Percentiles rank a stretch among this genome's conserved stretches.
These are phyloP conservation scores for Notodonta ziczac DNA, from an alignment of 2,888 invertebrate genomes.

Conservation along the genomic window DNA sequence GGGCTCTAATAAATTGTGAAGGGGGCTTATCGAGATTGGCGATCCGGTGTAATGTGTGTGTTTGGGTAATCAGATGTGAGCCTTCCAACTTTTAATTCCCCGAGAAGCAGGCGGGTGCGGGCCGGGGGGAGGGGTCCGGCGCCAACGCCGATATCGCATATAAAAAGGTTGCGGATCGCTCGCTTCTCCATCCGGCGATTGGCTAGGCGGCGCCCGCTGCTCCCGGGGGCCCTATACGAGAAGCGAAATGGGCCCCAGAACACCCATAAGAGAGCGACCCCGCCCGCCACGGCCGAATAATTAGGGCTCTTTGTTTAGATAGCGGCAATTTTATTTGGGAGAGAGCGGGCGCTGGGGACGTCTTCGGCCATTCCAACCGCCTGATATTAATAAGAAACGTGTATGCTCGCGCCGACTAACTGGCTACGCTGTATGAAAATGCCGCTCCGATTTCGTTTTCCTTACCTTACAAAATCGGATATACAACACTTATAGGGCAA, in stretches of 20 bases:
- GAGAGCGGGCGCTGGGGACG: conserved; percentile 82
- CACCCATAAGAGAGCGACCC: conserved; percentile 89
- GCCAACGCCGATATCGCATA: conserved; percentile 79
- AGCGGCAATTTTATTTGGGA: conserved; percentile 86
- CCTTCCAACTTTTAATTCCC: conserved; percentile 81
- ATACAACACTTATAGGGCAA: not conserved
- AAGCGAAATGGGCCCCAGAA: conserved; percentile 88
- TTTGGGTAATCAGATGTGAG: conserved; percentile 79
- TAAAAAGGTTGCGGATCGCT: conserved; percentile 85
- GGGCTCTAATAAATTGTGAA: conserved; percentile 70
- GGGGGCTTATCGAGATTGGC: conserved; percentile 77
- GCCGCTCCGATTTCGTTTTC: conserved; percentile 53
- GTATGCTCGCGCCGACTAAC: conserved; percentile 62
- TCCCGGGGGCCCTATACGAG: conserved; percentile 87
- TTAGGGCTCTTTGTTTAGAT: conserved; percentile 87
- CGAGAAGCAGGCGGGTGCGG: conserved; percentile 51
- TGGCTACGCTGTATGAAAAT: conserved; percentile 52
- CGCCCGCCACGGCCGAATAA: conserved; percentile 87
- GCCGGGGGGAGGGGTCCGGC: conserved; percentile 66
- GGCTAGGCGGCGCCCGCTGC: conserved; percentile 86
- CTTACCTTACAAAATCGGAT: conserved; percentile 15
- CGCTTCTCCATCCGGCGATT: conserved; percentile 84
- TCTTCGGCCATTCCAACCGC: conserved; percentile 81
- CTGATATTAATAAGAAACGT: conserved; percentile 84
- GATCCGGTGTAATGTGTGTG: conserved; percentile 75